Evolutionary conservation across 2,113 vertebrate genomes (phyloP).

Genomic region (Hippocampus mohnikei): DNA sequence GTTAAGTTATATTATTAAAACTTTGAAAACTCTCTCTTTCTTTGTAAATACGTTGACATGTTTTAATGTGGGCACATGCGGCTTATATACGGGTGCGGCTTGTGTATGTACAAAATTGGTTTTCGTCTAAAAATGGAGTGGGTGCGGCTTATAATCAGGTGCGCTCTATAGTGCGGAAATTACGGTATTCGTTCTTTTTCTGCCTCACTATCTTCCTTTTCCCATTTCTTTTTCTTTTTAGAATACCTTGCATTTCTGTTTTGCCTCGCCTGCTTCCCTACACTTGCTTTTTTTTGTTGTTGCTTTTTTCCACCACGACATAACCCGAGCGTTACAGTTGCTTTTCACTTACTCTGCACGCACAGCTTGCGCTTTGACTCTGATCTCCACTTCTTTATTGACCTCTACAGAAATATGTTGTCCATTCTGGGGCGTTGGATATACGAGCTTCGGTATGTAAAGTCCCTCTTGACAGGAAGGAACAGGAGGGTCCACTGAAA

Average conservation of each 20-base stretch:
- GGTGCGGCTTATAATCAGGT: no score
- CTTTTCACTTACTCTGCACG: slow-evolving; percentile 38
- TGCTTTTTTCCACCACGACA: background rate
- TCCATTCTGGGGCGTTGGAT: slow-evolving; percentile 58
- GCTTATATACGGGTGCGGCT: no score
- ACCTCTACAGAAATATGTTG: slow-evolving; percentile 30
- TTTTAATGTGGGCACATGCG: no score
- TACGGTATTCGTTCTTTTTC: no score
- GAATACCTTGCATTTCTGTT: background rate
- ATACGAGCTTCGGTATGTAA: slow-evolving; percentile 49
- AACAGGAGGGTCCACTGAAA: slow-evolving; percentile 54
- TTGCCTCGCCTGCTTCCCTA: background rate
- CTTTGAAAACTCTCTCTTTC: no score
- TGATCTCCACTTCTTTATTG: slow-evolving; percentile 55
- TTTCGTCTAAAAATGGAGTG: no score
- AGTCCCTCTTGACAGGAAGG: slow-evolving; percentile 57
- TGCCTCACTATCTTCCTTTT: background rate
- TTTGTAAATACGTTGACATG: no score
- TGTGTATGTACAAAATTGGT: no score
- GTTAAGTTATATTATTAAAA: no score
- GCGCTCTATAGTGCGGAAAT: no score
- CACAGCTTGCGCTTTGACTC: slow-evolving; percentile 45
- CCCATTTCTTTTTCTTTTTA: background rate
- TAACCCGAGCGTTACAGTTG: background rate
- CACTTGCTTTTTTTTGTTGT: background rate